Evolutionary conservation across 2,888 invertebrate species (phyloP), one percentile per base, ranked within the genome.

Genomic region (Cerastis rubricosa): DNA sequence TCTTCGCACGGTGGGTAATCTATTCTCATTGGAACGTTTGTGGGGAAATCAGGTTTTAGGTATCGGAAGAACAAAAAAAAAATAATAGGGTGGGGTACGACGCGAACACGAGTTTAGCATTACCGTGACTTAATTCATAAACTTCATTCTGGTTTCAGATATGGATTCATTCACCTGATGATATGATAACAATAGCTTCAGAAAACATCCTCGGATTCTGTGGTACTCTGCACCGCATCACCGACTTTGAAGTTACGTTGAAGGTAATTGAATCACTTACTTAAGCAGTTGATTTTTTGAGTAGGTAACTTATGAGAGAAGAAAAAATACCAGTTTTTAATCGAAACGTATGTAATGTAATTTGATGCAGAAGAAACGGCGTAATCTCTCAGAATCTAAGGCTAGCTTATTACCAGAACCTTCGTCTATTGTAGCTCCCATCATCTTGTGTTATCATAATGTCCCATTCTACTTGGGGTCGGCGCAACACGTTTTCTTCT

Each of bases 111-210:
- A 35, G 2, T 35, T 35, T 35, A 35, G 35, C 3, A 35, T 35
- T 35, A 3, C 35, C 35, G 35, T 3, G 35, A 35, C 25, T 6
- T 11, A 1, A 22, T 47, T 5, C 14, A 35, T 35, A 19, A 19
- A 17, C 22, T 25, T 4, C 2, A 8, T 19, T 25, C 14, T 63
- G 47, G 12, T 95, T 96, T 72, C 89, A 97, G 97, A 90, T 97
- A 66, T 96, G 96, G 87, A 94, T 97, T 64, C 97, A 97, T 89
- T 96, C 97, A 0, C 95, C 97, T 2, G 97, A 97, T 88, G 97
- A 97, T 85, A 95, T 97, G 71, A 96, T 97, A 0, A 97, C 97
- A 45, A 93, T 93, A 3, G 92, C 91, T 2, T 91, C 94, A 72
- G 94, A 95, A 40, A 94, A 95, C 77, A 95, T 97, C 22, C 94